Evolutionary conservation across 2,113 vertebrate genomes (phyloP), one percentile per base, ranked within the genome.

Genomic region (Miniopterus natalensis): DNA sequence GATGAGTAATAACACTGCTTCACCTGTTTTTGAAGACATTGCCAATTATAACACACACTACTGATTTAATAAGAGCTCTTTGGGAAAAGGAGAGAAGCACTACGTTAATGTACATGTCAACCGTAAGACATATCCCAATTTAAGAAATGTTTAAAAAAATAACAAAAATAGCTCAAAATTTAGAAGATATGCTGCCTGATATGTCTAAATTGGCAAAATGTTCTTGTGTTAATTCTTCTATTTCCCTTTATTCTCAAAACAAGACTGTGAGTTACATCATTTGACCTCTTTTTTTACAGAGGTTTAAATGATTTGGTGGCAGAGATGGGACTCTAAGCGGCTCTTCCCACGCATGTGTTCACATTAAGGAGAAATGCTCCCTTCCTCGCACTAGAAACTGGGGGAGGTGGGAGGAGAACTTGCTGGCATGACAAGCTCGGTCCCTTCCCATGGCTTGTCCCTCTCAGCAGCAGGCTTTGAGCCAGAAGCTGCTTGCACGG

Each of bases 31-130:
- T 55, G 13, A 93, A 51, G 61, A 75, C 45, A 81, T 93, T 92
- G 75, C 47, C 29, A 70, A 57, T 73, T 65, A 31, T 65, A 66
- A 95, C n/a, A 66, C n/a, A 70, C 23, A 86, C 47, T 59, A 21
- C 57, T 74, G 61, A 90, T 80, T 90, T 81, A 68, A 77, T 20
- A 84, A 92, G 65, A 78, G 14, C 36, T 77, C 77, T 51, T 84
- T 61, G 51, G 31, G 21, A 61, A 84, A 55, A 9, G 11, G 12
- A 65, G 51, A 87, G 42, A 51, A 80, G 13, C 13, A 47, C 53
- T 65, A 18, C 6, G 23, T 87, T 84, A 80, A 51, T 36, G 12
- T 17, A 65, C 23, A 36, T 59, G 10, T 45, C 65, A 55, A 36
- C 14, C 75, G 36, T 68, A 45, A 57, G 92, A 81, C 51, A 70